A percentile compares a stretch with the other conserved stretches of the same genome.
Evolutionary conservation across 2,113 vertebrate species (phyloP).

Genomic region (Microtus montanus): DNA sequence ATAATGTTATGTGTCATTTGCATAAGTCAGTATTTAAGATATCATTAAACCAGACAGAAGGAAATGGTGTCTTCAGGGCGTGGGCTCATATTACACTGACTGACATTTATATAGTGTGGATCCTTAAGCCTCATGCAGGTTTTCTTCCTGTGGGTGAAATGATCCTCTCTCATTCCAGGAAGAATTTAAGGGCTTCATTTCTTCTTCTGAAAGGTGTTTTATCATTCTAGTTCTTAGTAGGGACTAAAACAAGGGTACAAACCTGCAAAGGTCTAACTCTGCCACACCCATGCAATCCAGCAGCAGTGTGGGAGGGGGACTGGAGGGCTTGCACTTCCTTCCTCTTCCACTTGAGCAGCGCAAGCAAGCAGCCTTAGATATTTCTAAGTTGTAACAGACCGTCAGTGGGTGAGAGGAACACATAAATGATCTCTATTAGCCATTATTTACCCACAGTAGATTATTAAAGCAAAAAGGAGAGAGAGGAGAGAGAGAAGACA

Average conservation of each 20-base stretch:
- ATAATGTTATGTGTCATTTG: neutral
- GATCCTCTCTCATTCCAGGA: slow-evolving; percentile 75
- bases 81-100: slow-evolving; percentile 71
- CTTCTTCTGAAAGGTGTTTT: slow-evolving; percentile 61
- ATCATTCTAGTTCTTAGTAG: slow-evolving; percentile 54
- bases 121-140: slow-evolving; percentile 81
- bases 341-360: slow-evolving; percentile 84
- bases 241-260: slow-evolving; percentile 70
- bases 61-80: slow-evolving; percentile 79
- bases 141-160: slow-evolving; percentile 83
- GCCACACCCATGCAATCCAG: slow-evolving; percentile 88
- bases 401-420: slow-evolving; percentile 76
- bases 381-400: slow-evolving; percentile 80
- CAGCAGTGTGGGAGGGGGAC: slow-evolving; percentile 79
- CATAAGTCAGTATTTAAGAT: slow-evolving; percentile 71
- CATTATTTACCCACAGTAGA: slow-evolving; percentile 67
- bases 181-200: slow-evolving; percentile 58
- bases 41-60: slow-evolving; percentile 75
- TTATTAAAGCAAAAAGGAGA: slow-evolving; percentile 72
- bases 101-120: slow-evolving; percentile 78
- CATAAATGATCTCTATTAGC: slow-evolving; percentile 75
- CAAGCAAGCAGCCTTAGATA: slow-evolving; percentile 80
- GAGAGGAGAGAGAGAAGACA: slow-evolving; percentile 40
- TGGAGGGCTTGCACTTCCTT: slow-evolving; percentile 85
- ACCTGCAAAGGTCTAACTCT: slow-evolving; percentile 85